A percentile compares a stretch with the other conserved stretches of the same genome.
These are phyloP conservation scores for Caenorhabditis tropicalis DNA, from an alignment of 1,140 invertebrate species.

Conservation along the genomic window DNA sequence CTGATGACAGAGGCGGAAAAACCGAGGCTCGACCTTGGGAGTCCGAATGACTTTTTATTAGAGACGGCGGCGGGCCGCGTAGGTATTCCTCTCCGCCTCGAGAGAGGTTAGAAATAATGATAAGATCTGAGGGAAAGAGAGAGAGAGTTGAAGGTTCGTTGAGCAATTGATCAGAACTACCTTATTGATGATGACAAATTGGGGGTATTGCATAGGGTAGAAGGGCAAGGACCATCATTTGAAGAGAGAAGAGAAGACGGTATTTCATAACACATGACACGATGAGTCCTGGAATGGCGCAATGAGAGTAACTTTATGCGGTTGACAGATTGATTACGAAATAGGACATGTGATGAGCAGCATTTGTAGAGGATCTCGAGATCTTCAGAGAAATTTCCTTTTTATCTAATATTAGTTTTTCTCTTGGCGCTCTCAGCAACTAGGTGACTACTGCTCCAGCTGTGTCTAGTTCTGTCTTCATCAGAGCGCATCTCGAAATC, in stretches of 20 bases:
- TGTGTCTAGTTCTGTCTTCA: too few species aligned
- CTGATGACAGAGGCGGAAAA: slow-evolving; percentile 22
- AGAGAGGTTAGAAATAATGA: neutral
- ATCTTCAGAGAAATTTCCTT: too few species aligned
- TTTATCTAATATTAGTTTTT: too few species aligned
- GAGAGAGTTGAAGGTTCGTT: neutral
- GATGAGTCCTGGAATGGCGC: slow-evolving; percentile 6
- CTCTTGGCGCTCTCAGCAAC: too few species aligned
- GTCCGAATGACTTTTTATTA: slow-evolving; percentile 41
- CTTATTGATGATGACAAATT: slow-evolving; percentile 43
- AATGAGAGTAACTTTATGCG: neutral
- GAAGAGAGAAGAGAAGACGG: neutral
- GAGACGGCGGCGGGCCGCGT: slow-evolving; percentile 26
- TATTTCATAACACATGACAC: slow-evolving; percentile 1
- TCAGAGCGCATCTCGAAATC: too few species aligned
- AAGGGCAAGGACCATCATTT: neutral
- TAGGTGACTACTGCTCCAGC: too few species aligned
- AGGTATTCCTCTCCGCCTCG: neutral
- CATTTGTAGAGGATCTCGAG: neutral
- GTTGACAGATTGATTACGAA: neutral
- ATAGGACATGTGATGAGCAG: neutral
- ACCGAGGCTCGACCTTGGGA: slow-evolving; percentile 22
- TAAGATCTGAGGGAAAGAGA: too few species aligned
- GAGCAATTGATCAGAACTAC: slow-evolving; percentile 34
- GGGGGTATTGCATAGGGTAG: neutral